A percentile compares a stretch with the other conserved stretches of the same genome.
Conservation (phyloP, 2,113 vertebrate genomes). For the Neofelis nebulosa region DNA sequence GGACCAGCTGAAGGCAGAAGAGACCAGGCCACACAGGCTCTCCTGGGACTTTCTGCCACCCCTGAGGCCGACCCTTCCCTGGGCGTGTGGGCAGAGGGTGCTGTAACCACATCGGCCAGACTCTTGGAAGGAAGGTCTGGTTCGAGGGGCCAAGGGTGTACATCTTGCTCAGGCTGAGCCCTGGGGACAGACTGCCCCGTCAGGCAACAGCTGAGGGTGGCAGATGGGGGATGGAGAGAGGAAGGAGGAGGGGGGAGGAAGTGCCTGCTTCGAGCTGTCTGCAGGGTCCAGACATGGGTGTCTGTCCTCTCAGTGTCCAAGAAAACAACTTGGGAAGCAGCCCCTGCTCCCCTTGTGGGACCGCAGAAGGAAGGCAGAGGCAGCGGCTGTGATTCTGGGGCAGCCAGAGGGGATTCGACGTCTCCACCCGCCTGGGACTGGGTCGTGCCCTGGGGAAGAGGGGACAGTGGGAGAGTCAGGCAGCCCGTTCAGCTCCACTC, state of each 20-base stretch:
- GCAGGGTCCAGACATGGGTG: fast-evolving
- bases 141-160: not conserved
- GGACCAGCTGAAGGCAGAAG: not conserved
- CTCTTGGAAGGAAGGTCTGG: not conserved
- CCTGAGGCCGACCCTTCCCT: not conserved
- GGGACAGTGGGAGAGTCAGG: fast-evolving
- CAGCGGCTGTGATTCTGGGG: fast-evolving
- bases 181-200: not conserved
- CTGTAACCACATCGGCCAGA: not conserved
- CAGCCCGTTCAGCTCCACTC: not conserved
- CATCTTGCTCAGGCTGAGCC: not conserved
- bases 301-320: fast-evolving
- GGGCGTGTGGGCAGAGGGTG: not conserved
- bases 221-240: not conserved
- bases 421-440: not conserved
- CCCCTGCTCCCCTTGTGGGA: too few species aligned
- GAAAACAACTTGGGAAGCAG: not conserved
- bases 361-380: too few species aligned
- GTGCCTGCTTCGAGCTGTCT: not conserved
- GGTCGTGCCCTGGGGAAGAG: not conserved
- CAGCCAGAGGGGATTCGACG: fast-evolving
- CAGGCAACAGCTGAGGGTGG: not conserved
- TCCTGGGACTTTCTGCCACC: not conserved
- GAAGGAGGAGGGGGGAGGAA: not conserved
- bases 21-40: not conserved